These are phyloP conservation scores for Drosophila quinaria DNA, from an alignment of 2,888 invertebrate species.

Conservation along the genomic window DNA sequence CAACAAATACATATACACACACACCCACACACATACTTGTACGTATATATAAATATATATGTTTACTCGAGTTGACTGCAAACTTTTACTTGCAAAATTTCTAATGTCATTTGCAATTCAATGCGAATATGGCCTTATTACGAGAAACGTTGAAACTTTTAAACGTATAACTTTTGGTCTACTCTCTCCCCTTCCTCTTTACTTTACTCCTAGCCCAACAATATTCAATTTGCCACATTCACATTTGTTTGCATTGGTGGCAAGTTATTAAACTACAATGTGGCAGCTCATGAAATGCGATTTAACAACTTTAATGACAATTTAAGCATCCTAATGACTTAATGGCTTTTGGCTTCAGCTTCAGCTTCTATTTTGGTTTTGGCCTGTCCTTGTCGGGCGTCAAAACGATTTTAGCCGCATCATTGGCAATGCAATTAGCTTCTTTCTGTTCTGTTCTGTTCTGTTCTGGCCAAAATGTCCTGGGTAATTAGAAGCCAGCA, in stretches of 20 bases:
- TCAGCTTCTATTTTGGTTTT: conserved; percentile 9
- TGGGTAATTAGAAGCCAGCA: conserved; percentile 61
- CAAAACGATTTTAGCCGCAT: conserved; percentile 74
- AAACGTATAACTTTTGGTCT: conserved; percentile 16
- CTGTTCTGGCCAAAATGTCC: conserved; percentile 39
- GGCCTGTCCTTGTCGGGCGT: conserved; percentile 33
- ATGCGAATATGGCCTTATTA: conserved; percentile 67
- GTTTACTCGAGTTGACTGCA: conserved; percentile 8
- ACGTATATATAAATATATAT: not conserved
- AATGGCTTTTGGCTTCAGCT: conserved; percentile 53
- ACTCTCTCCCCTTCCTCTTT: not conserved
- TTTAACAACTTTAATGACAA: conserved; percentile 65
- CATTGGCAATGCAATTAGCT: conserved; percentile 77
- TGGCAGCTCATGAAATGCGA: conserved; percentile 41
- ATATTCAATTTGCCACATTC: conserved; percentile 35
- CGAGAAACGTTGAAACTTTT: conserved; percentile 27
- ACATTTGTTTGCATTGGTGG: conserved; percentile 17
- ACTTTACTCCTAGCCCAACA: too few species aligned
- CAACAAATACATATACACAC: conserved; percentile 15
- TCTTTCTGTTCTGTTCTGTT: not conserved
- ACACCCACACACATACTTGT: not conserved
- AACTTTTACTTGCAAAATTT: conserved; percentile 51
- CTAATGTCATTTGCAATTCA: conserved; percentile 73
- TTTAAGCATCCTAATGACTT: conserved; percentile 72
- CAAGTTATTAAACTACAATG: conserved; percentile 33